Conservation (phyloP, 1,140 invertebrate species). For the Euwallacea fornicatus region DNA sequence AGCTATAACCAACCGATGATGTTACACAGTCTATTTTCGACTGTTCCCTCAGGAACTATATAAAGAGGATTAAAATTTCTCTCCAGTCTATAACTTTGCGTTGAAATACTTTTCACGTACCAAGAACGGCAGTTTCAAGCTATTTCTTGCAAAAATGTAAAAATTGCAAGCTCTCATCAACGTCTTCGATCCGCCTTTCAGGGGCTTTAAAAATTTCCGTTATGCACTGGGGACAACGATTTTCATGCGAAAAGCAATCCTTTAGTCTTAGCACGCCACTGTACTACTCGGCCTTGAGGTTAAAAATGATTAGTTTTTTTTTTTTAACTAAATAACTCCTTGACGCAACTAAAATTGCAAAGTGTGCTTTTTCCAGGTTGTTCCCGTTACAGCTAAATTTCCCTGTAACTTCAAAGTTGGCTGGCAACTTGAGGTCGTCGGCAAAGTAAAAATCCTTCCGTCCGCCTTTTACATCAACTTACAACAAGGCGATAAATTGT, state of each 20-base stretch:
- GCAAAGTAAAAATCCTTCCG: conserved; percentile 64
- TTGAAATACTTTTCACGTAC: not conserved
- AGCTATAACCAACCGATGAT: conserved; percentile 22
- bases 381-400: conserved; percentile 56
- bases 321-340: not conserved
- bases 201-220: too few species aligned
- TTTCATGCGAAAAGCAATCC: too few species aligned
- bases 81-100: not conserved
- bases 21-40: conserved; percentile 19
- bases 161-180: too few species aligned
- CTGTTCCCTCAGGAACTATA: conserved; percentile 7
- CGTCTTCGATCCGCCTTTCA: too few species aligned
- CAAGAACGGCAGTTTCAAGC: not conserved
- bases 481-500: conserved; percentile 62
- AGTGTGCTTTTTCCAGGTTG: conserved; percentile 46
- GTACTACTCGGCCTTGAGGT: too few species aligned
- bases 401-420: conserved; percentile 55
- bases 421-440: conserved; percentile 59
- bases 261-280: too few species aligned
- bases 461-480: conserved; percentile 71
- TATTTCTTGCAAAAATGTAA: too few species aligned
- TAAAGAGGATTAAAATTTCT: conserved; percentile 8
- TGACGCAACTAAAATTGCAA: not conserved
- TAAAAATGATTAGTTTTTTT: not conserved
- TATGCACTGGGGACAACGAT: too few species aligned